Evolutionary conservation across 2,888 invertebrate species (phyloP).

Genomic region (Portevinia maculata): DNA sequence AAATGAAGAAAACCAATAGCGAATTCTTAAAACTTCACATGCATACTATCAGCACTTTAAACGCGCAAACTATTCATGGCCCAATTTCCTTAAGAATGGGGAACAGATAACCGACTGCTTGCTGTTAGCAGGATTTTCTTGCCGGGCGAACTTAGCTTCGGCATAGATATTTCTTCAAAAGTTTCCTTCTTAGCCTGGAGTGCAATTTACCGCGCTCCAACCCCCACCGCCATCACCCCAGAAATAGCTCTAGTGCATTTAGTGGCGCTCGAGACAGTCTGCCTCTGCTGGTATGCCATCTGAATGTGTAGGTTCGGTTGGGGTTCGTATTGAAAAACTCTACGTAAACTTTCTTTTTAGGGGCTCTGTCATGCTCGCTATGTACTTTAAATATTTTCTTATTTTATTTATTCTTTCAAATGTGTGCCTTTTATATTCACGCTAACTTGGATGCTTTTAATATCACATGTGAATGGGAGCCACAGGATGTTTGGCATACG

Average conservation of each 20-base stretch:
- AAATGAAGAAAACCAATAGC: not conserved
- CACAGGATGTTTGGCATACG: constrained; percentile 7
- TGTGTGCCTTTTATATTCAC: constrained; percentile 9
- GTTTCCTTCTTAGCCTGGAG: constrained; percentile 62
- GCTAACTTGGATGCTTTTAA: constrained; percentile 25
- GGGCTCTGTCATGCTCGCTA: not conserved
- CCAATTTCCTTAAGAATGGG: constrained; percentile 31
- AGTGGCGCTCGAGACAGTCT: constrained; percentile 63
- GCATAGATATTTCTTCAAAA: constrained; percentile 46
- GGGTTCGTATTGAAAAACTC: constrained; percentile 27
- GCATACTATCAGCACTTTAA: not conserved
- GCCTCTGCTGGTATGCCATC: not conserved
- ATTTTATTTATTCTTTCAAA: constrained; percentile 16
- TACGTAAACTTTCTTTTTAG: constrained; percentile 14
- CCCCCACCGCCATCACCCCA: constrained; percentile 2
- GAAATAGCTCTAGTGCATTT: constrained; percentile 35
- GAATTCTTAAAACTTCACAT: constrained; percentile 22
- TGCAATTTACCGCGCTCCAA: constrained; percentile 36
- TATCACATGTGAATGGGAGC: constrained; percentile 6
- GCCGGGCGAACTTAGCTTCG: constrained; percentile 34
- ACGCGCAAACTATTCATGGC: constrained; percentile 52
- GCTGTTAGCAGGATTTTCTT: constrained; percentile 22
- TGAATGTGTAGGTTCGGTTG: not conserved
- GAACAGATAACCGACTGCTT: constrained; percentile 3
- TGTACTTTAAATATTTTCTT: constrained; percentile 10